Evolutionary conservation across 1,140 invertebrate species (phyloP).

Genomic region (Scylla paramamosain): DNA sequence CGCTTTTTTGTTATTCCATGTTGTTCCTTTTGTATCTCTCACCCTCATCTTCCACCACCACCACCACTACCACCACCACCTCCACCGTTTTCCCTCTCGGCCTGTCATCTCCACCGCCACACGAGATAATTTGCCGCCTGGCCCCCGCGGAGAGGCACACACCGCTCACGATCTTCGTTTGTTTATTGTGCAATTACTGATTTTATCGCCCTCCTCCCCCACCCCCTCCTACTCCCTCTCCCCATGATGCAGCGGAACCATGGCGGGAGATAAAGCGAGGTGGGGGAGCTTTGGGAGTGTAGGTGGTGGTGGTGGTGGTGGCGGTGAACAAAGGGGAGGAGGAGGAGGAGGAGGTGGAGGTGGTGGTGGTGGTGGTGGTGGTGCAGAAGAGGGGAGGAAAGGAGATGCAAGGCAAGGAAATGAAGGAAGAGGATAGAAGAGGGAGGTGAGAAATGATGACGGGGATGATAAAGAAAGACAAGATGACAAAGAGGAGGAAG

Average conservation of each 20-base stretch:
- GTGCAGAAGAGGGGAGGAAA: too few species aligned
- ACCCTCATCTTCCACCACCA: background rate
- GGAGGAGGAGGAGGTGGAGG: too few species aligned
- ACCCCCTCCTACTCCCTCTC: background rate
- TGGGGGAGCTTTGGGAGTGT: too few species aligned
- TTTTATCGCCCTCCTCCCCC: background rate
- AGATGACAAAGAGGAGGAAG: background rate
- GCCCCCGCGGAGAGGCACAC: background rate
- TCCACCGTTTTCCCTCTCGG: background rate
- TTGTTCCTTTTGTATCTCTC: background rate
- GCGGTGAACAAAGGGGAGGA: too few species aligned
- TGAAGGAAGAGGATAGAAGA: background rate
- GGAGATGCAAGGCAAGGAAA: too few species aligned
- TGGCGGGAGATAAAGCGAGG: background rate
- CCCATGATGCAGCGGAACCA: background rate
- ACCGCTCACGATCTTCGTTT: background rate
- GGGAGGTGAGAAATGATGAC: background rate
- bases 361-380: too few species aligned
- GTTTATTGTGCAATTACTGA: conserved; percentile 23
- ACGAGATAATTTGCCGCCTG: conserved; percentile 13
- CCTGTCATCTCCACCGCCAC: conserved; percentile 14
- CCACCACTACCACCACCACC: background rate
- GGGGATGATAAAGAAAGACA: too few species aligned
- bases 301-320: too few species aligned
- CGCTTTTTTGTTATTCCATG: background rate